Base-by-base conservation (phyloP, 2,797 vertebrate species). In the Muscicapa comitata region DNA sequence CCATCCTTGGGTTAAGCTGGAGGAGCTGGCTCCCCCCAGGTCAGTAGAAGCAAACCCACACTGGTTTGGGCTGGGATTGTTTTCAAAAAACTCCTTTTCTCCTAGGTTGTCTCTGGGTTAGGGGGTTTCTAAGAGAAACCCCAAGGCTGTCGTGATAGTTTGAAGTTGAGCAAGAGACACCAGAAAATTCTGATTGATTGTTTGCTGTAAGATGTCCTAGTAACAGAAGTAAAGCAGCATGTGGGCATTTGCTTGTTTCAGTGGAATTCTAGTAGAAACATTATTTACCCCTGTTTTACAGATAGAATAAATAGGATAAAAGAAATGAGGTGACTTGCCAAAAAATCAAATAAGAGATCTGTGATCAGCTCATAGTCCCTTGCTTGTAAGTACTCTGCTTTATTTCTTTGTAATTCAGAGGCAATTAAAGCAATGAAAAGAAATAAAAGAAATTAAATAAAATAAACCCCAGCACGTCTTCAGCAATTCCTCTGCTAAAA, bases 401-500 rank as follows among this genome's bases (percentile, higher is more conserved):
- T 94, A 55, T 54, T 85, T 88, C 51, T 88, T 92, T 86, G 54
- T 58, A 83, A 88, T 86, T 86, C 58, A 80, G 61, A 91, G 80
- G 42, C 74, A 92, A 66, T 84, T 86, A 84, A 93, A 92, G 25
- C 24, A 50, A 50, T 63, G 40, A 45, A 85, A 89, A 75, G 11
- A 70, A 93, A 80, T 58, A 82, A 88, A 84, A 70, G 11, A 68
- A 81, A 81, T 67, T 29, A 90, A 66, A 61, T 71, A 61, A 86
- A 79, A 58, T 70, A 77, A 78, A 54, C 16, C 31, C 31, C 45
- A 50, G 38, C 40, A 58, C 40, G 3, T 86, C 82, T 75, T 93
- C 58, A 75, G 58, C 33, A 86, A 75, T 88, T 93, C 51, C 62
- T 86, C 62, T 93, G 58, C 76, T 94, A 50, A 59, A 88, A 75